Evolutionary conservation across 2,888 invertebrate genomes (phyloP), one percentile per base, ranked within the genome.

Genomic region (Argyra leucocephala): DNA sequence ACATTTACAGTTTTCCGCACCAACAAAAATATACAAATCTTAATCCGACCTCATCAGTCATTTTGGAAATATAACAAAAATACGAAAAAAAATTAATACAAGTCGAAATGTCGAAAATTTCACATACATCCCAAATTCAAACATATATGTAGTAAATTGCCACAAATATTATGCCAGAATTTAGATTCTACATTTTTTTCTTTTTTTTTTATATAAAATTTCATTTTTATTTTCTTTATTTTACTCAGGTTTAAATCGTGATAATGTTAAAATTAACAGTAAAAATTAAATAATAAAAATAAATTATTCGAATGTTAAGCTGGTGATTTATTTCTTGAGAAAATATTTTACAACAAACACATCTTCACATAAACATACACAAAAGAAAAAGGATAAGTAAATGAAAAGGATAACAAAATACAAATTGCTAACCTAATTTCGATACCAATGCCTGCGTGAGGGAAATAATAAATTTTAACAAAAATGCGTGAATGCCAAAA

Each of bases 271-370:
- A 48, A 10, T 37, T 12, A 48, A 48, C 12, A 48, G 18, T 18
- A 48, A 48, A 48, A 48, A 48, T 48, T 48, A 48, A 48, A 48
- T 48, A 48, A 48, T 48, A 48, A 48, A 48, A 48, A 48, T 48
- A 48, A 48, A 48, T 48, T 48, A 48, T 48, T 48, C 48, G 48
- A 48, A 48, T 48, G 48, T 48, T 48, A 48, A 48, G 48, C 48
- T 48, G 48, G 18, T 48, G 48, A 48, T 48, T 48, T 48, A 48
- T 48, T 48, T 48, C 48, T 48, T 48, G 18, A 48, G 48, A 48
- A 48, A 48, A 48, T 48, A 15, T n/a, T 15, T 48, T 48, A 5
- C 6, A 48, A 48, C 2, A 37, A 15, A 37, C 37, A 26, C 26
- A 26, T 6, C 37, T 9, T 9, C 37, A 37, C 12, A 18, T 5